A percentile compares a stretch with the other conserved stretches of the same genome.
phyloP scores from a whole-genome alignment of 2,888 invertebrate species.

The Macrophya alboannulata region DNA sequence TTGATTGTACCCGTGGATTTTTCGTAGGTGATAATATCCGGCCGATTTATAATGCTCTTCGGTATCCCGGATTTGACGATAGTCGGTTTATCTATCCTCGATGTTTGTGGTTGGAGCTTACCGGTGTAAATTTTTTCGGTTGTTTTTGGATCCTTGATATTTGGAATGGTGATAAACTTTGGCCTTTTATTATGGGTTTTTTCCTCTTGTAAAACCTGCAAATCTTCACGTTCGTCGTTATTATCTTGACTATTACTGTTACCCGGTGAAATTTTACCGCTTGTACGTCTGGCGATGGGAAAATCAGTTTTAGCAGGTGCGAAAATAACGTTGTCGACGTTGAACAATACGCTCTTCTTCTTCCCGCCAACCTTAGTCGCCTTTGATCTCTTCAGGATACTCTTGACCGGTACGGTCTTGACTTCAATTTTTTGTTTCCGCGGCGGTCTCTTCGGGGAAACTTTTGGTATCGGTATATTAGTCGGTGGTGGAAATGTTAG shows the following conservation, averaged over 20 bases:
- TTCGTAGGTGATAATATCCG: background rate
- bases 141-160: conserved; percentile 72
- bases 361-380: conserved; percentile 63
- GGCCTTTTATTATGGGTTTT: conserved; percentile 61
- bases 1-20: background rate
- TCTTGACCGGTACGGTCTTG: conserved; percentile 75
- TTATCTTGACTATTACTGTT: conserved; percentile 35
- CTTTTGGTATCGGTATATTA: conserved; percentile 77
- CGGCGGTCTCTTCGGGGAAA: conserved; percentile 85
- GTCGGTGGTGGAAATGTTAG: conserved; percentile 60
- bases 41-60: background rate
- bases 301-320: conserved; percentile 75
- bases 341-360: conserved; percentile 76
- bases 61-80: conserved; percentile 24
- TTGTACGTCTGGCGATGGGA: conserved; percentile 62
- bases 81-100: conserved; percentile 60
- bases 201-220: conserved; percentile 66
- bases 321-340: conserved; percentile 77
- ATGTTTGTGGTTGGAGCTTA: conserved; percentile 63
- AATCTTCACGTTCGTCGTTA: conserved; percentile 40
- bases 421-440: conserved; percentile 81
- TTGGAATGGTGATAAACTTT: conserved; percentile 77
- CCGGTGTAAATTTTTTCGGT: conserved; percentile 39
- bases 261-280: conserved; percentile 58
- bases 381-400: conserved; percentile 73